Conservation (phyloP, 1,140 invertebrate species). For the Micrasema longulum region DNA sequence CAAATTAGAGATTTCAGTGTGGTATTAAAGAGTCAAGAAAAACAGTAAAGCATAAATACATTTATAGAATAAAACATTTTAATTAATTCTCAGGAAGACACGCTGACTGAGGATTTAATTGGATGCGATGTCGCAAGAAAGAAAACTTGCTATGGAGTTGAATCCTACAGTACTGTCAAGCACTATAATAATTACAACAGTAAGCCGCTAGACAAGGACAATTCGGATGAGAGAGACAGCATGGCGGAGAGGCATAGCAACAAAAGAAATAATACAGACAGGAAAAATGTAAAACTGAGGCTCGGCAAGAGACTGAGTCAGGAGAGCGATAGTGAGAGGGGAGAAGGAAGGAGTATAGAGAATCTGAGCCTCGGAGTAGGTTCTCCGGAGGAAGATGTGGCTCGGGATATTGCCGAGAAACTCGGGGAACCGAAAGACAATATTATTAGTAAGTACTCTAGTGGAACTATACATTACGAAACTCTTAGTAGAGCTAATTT, state of each 20-base stretch:
- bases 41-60: no score
- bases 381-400: slow-evolving; percentile 71
- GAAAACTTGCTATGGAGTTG: slow-evolving; percentile 47
- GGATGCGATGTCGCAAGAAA: slow-evolving; percentile 50
- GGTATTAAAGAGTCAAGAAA: no score
- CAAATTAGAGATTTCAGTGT: no score
- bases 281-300: slow-evolving; percentile 71
- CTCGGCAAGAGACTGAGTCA: slow-evolving; percentile 68
- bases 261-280: slow-evolving; percentile 72
- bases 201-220: slow-evolving; percentile 34
- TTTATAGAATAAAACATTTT: no score
- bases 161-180: slow-evolving; percentile 39
- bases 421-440: slow-evolving; percentile 78
- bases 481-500: no score
- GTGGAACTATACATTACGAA: no score
- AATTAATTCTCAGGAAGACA: slow-evolving; percentile 48
- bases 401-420: slow-evolving; percentile 77
- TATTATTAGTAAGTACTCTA: slow-evolving; percentile 73
- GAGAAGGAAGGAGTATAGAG: slow-evolving; percentile 66
- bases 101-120: slow-evolving; percentile 48
- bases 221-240: slow-evolving; percentile 18
- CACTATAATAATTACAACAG: slow-evolving; percentile 14
- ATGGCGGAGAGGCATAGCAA: slow-evolving; percentile 17
- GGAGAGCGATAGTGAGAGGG: slow-evolving; percentile 66
- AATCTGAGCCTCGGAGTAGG: slow-evolving; percentile 67